These are phyloP conservation scores for Ecliptopera silaceata DNA, from an alignment of 2,888 invertebrate genomes.

Conservation along the genomic window DNA sequence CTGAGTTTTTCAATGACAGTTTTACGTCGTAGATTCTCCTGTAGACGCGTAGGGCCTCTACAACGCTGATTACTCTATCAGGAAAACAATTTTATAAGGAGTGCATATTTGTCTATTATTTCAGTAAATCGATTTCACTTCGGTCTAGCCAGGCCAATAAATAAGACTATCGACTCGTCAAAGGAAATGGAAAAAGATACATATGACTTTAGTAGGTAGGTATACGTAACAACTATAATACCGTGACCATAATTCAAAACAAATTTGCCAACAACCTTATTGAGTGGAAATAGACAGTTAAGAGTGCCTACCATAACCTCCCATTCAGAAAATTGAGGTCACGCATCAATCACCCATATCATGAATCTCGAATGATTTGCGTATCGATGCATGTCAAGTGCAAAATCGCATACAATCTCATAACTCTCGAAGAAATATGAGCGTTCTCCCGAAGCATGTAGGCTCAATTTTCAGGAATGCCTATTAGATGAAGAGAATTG, in stretches of 20 bases:
- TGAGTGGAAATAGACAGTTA: constrained; percentile 6
- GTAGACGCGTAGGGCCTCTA: no score
- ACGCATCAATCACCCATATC: constrained; percentile 30
- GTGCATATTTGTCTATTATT: no score
- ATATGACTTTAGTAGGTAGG: no score
- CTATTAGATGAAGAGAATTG: not conserved
- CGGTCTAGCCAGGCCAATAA: no score
- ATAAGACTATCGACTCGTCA: no score
- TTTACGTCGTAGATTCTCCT: no score
- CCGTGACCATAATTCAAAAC: not conserved
- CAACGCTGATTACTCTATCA: no score
- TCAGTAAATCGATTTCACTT: no score
- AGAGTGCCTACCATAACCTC: constrained; percentile 17
- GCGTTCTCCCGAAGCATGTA: not conserved
- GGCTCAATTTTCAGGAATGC: not conserved
- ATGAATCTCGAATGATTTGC: constrained; percentile 27
- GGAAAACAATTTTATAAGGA: no score
- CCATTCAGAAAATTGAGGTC: constrained; percentile 30
- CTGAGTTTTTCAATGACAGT: no score
- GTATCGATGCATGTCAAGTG: constrained; percentile 36
- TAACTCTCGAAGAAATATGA: not conserved
- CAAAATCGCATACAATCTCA: constrained; percentile 21
- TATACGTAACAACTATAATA: not conserved
- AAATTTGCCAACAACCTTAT: constrained; percentile 1
- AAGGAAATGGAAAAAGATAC: no score